Evolutionary conservation across 2,797 vertebrate species (phyloP).

Genomic region (Linurgus olivaceus): DNA sequence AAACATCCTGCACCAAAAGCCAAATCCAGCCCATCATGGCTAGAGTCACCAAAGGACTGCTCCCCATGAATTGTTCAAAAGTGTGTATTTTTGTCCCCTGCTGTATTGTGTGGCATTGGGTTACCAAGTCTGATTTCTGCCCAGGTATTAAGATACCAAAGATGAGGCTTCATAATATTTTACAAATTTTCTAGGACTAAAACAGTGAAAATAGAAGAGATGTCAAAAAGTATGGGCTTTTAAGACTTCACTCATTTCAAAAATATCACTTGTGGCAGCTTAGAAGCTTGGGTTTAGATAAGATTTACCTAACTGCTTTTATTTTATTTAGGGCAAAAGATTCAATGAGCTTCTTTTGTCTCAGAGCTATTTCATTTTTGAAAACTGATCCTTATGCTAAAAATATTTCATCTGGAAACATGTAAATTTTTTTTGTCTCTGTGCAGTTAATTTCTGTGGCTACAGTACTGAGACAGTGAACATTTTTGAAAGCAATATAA

Average conservation of each 20-base stretch:
- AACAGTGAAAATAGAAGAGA: background rate
- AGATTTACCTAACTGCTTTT: background rate
- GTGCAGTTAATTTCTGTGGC: slow-evolving; percentile 70
- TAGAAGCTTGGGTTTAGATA: background rate
- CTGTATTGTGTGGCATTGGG: background rate
- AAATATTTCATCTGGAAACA: background rate
- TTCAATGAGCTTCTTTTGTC: background rate
- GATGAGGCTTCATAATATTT: background rate
- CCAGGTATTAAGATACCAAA: background rate
- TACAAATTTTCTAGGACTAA: background rate
- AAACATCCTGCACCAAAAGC: background rate
- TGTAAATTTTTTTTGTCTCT: background rate
- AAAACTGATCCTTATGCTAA: background rate
- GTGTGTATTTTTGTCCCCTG: background rate
- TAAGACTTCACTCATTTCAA: background rate
- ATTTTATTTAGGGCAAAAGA: background rate
- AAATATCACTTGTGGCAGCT: background rate
- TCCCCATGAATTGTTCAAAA: background rate
- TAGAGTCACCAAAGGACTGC: background rate
- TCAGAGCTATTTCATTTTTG: background rate
- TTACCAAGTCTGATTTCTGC: background rate
- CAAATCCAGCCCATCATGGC: background rate
- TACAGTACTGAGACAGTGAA: background rate
- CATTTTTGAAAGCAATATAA: background rate
- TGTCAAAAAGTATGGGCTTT: background rate